These are phyloP conservation scores for Ormyrus nitidulus DNA, from an alignment of 2,888 invertebrate genomes.

Conservation along the genomic window DNA sequence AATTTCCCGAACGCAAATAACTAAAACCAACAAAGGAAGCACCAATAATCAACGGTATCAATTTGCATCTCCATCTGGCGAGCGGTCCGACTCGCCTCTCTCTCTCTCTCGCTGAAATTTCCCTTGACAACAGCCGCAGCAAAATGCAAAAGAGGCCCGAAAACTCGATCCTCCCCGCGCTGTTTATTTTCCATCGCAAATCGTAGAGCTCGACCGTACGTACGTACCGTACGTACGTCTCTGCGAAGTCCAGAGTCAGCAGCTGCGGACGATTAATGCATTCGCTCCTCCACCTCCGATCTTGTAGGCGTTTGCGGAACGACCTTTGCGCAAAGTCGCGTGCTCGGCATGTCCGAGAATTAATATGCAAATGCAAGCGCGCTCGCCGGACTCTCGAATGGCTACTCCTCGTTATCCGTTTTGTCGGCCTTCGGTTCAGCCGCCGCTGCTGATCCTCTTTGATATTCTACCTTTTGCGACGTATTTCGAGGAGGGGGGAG, in stretches of 20 bases:
- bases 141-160: neutral
- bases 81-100: neutral
- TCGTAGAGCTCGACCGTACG: neutral
- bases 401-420: conserved; percentile 53
- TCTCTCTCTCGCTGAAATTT: too few relatives aligned
- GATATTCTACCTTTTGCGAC: too few relatives aligned
- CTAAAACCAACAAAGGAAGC: too few relatives aligned
- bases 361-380: conserved; percentile 65
- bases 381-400: conserved; percentile 58
- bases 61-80: neutral
- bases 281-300: conserved; percentile 9
- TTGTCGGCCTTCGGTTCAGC: neutral
- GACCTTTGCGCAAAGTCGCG: conserved; percentile 44
- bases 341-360: conserved; percentile 62
- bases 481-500: too few relatives aligned
- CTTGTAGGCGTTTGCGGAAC: conserved; percentile 46
- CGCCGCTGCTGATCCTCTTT: too few relatives aligned
- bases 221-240: neutral
- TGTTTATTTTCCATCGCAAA: conserved; percentile 42
- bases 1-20: too few relatives aligned
- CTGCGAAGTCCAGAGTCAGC: conserved; percentile 22
- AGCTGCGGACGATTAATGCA: conserved; percentile 14
- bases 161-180: neutral
- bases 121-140: neutral
- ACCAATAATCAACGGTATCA: too few relatives aligned